Base-by-base conservation (phyloP, 2,888 invertebrate species). In the Odontocerum albicorne region DNA sequence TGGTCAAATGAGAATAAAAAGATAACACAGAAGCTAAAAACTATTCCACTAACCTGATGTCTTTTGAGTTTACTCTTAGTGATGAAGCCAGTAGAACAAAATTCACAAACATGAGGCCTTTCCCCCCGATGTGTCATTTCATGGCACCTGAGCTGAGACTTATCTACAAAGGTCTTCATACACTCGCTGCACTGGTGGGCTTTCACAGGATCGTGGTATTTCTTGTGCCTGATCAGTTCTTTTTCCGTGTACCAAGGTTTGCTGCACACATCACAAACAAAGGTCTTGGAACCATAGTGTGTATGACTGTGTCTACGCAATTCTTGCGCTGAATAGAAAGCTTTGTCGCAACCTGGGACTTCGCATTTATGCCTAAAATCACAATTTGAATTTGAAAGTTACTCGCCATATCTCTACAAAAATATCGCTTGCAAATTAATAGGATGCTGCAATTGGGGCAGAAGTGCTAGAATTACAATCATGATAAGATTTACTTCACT, bases 291-390 rank as follows among this genome's bases (percentile, higher is more conserved):
- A 12, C 54, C 53, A 12, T 38, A 49, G 35, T 60, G 60, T 15
- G 43, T 38, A 8, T 52, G 56, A 22, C 27, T 33, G 40, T 60
- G 60, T 3, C 54, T 45, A 15, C 57, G 54, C 19, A 60, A 33
- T 19, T 60, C 60, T 21, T 55, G 60, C 2, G 54, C 44, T 8
- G 52, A 45, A 20, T 50, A 54, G 22, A 57, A 60, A 1, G 54
- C 54, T 51, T 57, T 57, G 33, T 54, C 54, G 39, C 60, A 60
- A 16, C 54, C 60, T 2, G 57, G 42, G 27, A 57, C 42, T 15
- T 60, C 51, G 19, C 60, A 60, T 54, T 60, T 60, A 20, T 49
- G 57, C 27, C 60, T 60, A 27, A n/a, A n/a, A n/a, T n/a, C n/a
- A n/a, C n/a, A n/a, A n/a, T n/a, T n/a, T n/a, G n/a, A n/a, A n/a